A percentile compares a stretch with the other conserved stretches of the same genome.
These are phyloP conservation scores for Drosophila baimaii DNA, from an alignment of 1,140 invertebrate genomes.

Conservation along the genomic window DNA sequence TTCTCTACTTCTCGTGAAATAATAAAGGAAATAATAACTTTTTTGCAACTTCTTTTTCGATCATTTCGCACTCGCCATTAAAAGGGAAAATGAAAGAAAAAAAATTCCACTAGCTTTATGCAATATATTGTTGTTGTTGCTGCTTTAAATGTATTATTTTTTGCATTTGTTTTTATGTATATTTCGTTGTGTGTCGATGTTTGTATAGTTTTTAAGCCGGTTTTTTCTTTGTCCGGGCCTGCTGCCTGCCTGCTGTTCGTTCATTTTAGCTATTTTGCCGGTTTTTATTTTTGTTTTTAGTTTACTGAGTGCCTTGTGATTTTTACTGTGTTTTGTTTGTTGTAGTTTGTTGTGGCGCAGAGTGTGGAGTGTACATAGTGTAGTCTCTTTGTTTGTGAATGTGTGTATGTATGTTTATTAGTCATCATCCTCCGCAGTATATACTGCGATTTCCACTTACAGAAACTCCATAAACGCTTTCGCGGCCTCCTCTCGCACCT, in stretches of 20 bases:
- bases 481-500: neutral
- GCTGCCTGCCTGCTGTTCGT: conserved; percentile 5
- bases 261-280: conserved; percentile 70
- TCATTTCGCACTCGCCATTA: conserved; percentile 5
- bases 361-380: conserved; percentile 14
- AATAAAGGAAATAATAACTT: neutral
- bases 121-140: conserved; percentile 7
- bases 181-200: conserved; percentile 13
- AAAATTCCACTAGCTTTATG: conserved; percentile 21
- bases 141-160: conserved; percentile 20
- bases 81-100: conserved; percentile 8
- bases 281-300: conserved; percentile 58
- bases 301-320: conserved; percentile 23
- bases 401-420: conserved; percentile 61
- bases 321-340: conserved; percentile 50
- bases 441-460: conserved; percentile 50
- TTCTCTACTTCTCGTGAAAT: neutral
- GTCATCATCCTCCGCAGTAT: conserved; percentile 50
- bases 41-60: conserved; percentile 9
- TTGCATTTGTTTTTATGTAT: conserved; percentile 35
- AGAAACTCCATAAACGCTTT: conserved; percentile 59
- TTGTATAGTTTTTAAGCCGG: conserved; percentile 61
- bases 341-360: conserved; percentile 34
- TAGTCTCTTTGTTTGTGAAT: conserved; percentile 25
- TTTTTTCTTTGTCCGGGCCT: conserved; percentile 71